phyloP scores from a whole-genome alignment of 2,888 invertebrate species.

The Allophyes oxyacanthae region DNA sequence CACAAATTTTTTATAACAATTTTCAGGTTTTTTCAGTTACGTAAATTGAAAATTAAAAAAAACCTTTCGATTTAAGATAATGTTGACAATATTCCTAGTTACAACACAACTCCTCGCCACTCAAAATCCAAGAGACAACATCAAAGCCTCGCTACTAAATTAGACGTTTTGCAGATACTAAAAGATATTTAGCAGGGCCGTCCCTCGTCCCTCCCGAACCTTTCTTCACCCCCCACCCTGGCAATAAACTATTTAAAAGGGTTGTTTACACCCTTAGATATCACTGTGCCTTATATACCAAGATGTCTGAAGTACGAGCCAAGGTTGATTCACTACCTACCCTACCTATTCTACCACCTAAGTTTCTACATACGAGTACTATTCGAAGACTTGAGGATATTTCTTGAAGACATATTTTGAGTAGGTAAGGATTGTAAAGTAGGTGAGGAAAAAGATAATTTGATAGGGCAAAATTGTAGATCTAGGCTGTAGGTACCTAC shows the following conservation, averaged over 20 bases:
- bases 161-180: conserved; percentile 86
- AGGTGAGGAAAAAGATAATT: background rate
- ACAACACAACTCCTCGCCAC: conserved; percentile 56
- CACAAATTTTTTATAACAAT: too few relatives aligned
- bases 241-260: conserved; percentile 84
- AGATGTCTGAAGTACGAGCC: conserved; percentile 34
- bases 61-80: too few relatives aligned
- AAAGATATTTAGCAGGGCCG: conserved; percentile 80
- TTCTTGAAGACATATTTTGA: conserved; percentile 8
- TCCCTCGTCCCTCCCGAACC: conserved; percentile 51
- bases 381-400: conserved; percentile 10
- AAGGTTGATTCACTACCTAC: conserved; percentile 38
- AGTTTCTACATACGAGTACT: conserved; percentile 15
- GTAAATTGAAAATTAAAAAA: too few relatives aligned
- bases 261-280: conserved; percentile 79
- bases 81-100: background rate
- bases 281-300: conserved; percentile 48
- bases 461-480: too few relatives aligned
- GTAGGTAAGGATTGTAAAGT: background rate
- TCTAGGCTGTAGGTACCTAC: too few relatives aligned
- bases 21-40: too few relatives aligned
- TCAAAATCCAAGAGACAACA: conserved; percentile 66
- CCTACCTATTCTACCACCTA: too few relatives aligned
- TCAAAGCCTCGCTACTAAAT: conserved; percentile 82
- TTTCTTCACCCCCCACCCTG: conserved; percentile 46